Conservation (phyloP, 2,113 vertebrate species). For the Thryonomys swinderianus region DNA sequence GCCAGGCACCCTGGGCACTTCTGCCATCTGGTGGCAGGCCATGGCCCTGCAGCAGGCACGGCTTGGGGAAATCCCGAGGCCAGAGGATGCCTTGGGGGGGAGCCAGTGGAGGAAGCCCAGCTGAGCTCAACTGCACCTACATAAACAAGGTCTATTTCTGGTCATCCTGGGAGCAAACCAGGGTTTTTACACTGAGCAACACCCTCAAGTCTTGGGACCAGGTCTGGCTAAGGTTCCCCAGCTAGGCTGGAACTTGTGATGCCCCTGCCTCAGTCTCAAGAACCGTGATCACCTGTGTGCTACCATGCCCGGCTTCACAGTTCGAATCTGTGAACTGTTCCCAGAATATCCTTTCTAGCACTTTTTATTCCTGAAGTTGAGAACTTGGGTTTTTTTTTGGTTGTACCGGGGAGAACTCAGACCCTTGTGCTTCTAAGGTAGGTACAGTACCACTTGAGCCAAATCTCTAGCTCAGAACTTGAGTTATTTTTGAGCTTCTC, state of each 20-base stretch:
- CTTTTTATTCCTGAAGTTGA: not conserved
- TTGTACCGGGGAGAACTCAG: too few relatives aligned
- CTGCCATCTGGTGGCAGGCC: constrained; percentile 39
- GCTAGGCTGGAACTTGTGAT: not conserved
- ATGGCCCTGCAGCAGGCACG: too few relatives aligned
- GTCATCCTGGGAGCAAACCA: not conserved
- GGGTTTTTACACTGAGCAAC: not conserved
- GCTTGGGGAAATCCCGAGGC: not conserved
- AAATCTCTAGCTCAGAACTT: too few relatives aligned
- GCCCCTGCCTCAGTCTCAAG: not conserved
- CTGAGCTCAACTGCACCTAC: not conserved
- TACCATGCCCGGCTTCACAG: not conserved
- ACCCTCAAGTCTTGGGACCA: not conserved
- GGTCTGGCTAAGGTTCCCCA: not conserved
- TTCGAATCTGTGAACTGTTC: not conserved
- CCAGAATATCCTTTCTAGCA: not conserved
- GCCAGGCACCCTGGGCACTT: not conserved
- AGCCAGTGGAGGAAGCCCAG: not conserved
- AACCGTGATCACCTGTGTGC: not conserved
- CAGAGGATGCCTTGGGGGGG: not conserved
- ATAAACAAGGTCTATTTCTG: not conserved
- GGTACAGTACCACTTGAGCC: too few relatives aligned
- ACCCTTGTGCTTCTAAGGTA: too few relatives aligned
- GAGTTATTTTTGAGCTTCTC: not conserved
- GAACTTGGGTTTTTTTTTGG: too few relatives aligned